Percentiles rank a stretch among this genome's conserved stretches.
phyloP scores from a whole-genome alignment of 1,140 invertebrate genomes.

The Leptestheria dahalacensis region DNA sequence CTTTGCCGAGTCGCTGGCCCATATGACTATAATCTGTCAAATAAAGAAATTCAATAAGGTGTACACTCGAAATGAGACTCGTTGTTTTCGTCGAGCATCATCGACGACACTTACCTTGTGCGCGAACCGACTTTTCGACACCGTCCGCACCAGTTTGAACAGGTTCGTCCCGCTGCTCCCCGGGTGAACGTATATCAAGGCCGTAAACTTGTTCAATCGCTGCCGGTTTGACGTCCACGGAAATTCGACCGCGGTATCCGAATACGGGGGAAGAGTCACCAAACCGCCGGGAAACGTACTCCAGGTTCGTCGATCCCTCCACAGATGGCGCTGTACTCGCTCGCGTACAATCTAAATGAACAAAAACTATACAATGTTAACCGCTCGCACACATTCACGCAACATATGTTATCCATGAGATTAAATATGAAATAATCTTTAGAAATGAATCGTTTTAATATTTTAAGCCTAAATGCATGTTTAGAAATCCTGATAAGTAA shows the following conservation, averaged over 20 bases:
- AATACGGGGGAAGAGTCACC: constrained; percentile 64
- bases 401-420: no score
- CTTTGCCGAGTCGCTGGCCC: constrained; percentile 69
- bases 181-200: background rate
- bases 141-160: background rate
- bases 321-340: constrained; percentile 54
- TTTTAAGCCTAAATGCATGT: no score
- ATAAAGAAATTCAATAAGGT: no score
- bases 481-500: no score
- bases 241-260: constrained; percentile 40
- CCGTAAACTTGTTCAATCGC: constrained; percentile 18
- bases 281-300: constrained; percentile 75
- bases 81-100: no score
- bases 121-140: background rate
- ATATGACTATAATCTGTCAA: constrained; percentile 73
- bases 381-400: no score
- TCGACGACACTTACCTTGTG: background rate
- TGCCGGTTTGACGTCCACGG: background rate
- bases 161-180: background rate
- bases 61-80: background rate
- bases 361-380: no score
- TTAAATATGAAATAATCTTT: no score
- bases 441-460: no score
- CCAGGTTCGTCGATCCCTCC: constrained; percentile 66
- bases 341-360: constrained; percentile 66